These are phyloP conservation scores for Hippocampus zosterae DNA, from an alignment of 2,113 vertebrate genomes.

Conservation along the genomic window DNA sequence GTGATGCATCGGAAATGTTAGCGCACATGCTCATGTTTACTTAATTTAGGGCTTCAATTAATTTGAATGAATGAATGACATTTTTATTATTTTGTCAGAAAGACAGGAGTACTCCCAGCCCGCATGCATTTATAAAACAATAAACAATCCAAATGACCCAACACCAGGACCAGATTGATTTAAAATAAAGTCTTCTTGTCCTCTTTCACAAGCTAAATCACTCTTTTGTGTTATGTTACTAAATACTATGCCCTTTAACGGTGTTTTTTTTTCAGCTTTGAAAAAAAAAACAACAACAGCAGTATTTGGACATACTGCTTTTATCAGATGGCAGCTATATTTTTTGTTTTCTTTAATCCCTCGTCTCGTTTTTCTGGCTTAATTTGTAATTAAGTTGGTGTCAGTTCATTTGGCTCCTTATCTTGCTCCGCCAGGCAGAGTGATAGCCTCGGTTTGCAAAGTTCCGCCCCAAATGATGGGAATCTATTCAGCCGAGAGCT, in stretches of 20 bases:
- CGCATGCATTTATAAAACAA: too few species aligned
- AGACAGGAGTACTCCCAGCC: too few species aligned
- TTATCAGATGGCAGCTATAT: slow-evolving; percentile 3
- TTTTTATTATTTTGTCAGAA: too few species aligned
- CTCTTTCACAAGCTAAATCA: not conserved
- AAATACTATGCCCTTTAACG: not conserved
- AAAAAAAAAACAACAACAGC: not conserved
- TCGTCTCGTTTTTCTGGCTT: slow-evolving; percentile 9
- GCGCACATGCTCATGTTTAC: not conserved
- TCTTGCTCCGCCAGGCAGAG: slow-evolving; percentile 64
- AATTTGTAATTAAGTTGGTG: slow-evolving; percentile 53
- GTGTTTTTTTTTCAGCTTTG: not conserved
- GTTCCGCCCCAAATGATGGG: slow-evolving; percentile 66
- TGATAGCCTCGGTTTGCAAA: slow-evolving; percentile 50
- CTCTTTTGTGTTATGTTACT: not conserved
- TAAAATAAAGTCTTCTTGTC: too few species aligned
- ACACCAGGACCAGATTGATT: too few species aligned
- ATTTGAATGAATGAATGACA: too few species aligned
- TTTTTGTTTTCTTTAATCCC: slow-evolving; percentile 14
- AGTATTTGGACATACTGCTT: not conserved
- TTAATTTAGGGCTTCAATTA: not conserved
- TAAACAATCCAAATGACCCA: too few species aligned
- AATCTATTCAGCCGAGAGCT: slow-evolving; percentile 77
- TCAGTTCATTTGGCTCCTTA: slow-evolving; percentile 70
- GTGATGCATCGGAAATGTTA: not conserved